A percentile compares a stretch with the other conserved stretches of the same genome.
These are phyloP conservation scores for Amniataba percoides DNA, from an alignment of 2,797 vertebrate genomes.

Conservation along the genomic window DNA sequence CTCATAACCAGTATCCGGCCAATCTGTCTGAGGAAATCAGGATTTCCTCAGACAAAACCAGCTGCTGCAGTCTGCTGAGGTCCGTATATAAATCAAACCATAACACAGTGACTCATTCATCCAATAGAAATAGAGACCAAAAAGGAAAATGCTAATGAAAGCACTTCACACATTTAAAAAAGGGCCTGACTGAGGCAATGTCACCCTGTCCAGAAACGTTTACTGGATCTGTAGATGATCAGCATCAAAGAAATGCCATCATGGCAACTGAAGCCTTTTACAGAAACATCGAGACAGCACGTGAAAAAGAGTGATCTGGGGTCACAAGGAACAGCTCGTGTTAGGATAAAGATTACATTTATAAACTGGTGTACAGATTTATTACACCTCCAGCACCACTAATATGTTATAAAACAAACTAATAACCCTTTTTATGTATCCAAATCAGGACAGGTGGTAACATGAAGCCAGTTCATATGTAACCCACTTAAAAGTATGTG, in stretches of 20 bases:
- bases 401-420: not conserved
- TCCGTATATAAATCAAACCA: slow-evolving; percentile 25
- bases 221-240: slow-evolving; percentile 3
- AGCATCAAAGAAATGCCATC: slow-evolving; percentile 8
- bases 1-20: slow-evolving; percentile 15
- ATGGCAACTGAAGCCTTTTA: not conserved
- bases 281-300: not conserved
- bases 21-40: slow-evolving; percentile 34
- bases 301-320: slow-evolving; percentile 8
- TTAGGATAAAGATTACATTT: not conserved
- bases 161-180: slow-evolving; percentile 13
- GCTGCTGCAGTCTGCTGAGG: slow-evolving; percentile 46
- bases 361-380: not conserved
- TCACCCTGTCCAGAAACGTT: slow-evolving; percentile 8
- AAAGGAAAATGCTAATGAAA: slow-evolving; percentile 21
- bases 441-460: not conserved
- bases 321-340: slow-evolving; percentile 25
- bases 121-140: slow-evolving; percentile 7
- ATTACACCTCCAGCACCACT: not conserved
- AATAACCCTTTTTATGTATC: too few species aligned
- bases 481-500: not conserved
- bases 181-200: slow-evolving; percentile 22
- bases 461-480: not conserved
- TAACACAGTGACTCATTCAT: slow-evolving; percentile 45
- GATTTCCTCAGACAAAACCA: slow-evolving; percentile 51